Conservation (phyloP, 2,113 vertebrate species). For the Thinocorus orbignyianus region DNA sequence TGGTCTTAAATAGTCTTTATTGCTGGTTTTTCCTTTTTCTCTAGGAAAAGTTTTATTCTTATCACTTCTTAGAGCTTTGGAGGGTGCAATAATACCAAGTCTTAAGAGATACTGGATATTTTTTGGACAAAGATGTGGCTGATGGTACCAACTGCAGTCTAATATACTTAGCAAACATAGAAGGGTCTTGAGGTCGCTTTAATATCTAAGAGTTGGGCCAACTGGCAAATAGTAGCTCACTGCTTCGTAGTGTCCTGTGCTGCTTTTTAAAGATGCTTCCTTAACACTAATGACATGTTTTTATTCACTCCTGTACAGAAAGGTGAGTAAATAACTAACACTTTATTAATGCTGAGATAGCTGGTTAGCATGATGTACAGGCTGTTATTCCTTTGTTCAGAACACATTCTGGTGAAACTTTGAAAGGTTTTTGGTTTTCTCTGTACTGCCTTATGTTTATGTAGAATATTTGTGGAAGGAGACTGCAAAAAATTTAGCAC, state of each 20-base stretch:
- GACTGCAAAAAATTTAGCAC: not conserved
- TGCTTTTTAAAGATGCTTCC: not conserved
- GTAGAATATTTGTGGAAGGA: not conserved
- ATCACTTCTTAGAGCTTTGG: not conserved
- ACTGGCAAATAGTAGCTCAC: not conserved
- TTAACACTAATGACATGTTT: not conserved
- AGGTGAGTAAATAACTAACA: not conserved
- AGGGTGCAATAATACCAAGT: not conserved
- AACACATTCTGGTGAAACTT: not conserved
- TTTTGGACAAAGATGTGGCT: not conserved
- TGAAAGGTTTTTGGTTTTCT: not conserved
- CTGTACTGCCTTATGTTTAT: not conserved
- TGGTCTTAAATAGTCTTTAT: not conserved
- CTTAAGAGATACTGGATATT: not conserved
- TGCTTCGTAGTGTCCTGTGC: not conserved
- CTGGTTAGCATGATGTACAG: not conserved
- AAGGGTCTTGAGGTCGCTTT: not conserved
- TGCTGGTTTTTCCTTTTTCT: not conserved
- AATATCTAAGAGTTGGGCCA: not conserved
- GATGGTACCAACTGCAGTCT: no score
- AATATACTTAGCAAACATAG: not conserved
- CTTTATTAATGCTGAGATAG: not conserved
- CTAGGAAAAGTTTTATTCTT: not conserved
- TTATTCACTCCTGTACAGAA: not conserved
- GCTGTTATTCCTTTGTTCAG: not conserved